Evolutionary conservation across 35 echinoderm and acorn worm genomes (phyloP).

Genomic region (Patiria miniata): DNA sequence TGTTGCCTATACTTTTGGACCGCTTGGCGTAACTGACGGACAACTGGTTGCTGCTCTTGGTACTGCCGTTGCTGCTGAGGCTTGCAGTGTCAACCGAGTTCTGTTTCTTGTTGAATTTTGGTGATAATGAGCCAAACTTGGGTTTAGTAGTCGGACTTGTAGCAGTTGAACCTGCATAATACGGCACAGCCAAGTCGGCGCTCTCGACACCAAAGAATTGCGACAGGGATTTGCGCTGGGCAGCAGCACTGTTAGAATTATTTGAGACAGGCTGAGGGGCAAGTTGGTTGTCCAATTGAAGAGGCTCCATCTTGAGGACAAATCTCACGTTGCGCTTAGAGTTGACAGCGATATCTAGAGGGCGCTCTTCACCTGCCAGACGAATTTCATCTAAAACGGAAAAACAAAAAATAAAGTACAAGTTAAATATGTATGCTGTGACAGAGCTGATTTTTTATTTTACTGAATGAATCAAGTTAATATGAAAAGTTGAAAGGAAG

Average conservation of each 20-base stretch:
- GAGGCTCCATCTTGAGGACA: conserved; percentile 71
- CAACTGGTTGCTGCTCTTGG: conserved; percentile 42
- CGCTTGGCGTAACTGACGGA: conserved; percentile 19
- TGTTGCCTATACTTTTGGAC: not conserved
- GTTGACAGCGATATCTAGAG: conserved; percentile 82
- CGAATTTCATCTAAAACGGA: conserved; percentile 90
- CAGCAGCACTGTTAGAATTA: not conserved
- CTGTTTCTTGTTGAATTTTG: conserved; percentile 1
- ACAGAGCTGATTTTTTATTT: not conserved
- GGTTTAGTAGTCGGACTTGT: not conserved
- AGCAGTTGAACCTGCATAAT: conserved; percentile 37
- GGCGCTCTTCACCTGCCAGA: conserved; percentile 75
- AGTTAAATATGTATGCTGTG: not conserved
- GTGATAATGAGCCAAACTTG: conserved; percentile 3
- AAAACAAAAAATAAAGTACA: conserved; percentile 22
- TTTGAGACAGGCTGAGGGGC: not conserved
- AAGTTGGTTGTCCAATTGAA: too few relatives aligned
- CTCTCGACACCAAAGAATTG: conserved; percentile 84
- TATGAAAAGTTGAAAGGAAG: not conserved
- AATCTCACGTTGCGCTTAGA: conserved; percentile 65
- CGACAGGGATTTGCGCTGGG: conserved; percentile 67
- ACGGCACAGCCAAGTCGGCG: conserved; percentile 65
- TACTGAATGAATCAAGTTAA: not conserved
- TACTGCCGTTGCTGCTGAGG: conserved; percentile 77
- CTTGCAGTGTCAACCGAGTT: conserved; percentile 61